These are phyloP conservation scores for Cheilosia variabilis DNA, from an alignment of 2,888 invertebrate genomes.

Conservation along the genomic window DNA sequence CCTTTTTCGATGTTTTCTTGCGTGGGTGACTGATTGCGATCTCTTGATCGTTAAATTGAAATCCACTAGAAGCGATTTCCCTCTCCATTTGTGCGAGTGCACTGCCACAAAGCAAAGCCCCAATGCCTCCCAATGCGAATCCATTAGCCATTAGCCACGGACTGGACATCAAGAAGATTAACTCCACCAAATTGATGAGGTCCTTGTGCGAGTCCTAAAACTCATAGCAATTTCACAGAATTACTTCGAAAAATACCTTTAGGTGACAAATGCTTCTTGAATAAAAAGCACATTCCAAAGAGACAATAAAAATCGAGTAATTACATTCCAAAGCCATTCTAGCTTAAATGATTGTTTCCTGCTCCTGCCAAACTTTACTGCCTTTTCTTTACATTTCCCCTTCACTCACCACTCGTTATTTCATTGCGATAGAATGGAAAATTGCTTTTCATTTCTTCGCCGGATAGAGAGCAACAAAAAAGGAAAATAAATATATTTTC, in stretches of 20 bases:
- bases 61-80: too few species aligned
- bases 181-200: constrained; percentile 45
- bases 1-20: too few species aligned
- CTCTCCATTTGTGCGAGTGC: too few species aligned
- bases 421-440: constrained; percentile 65
- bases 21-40: too few species aligned
- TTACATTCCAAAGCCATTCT: constrained; percentile 65
- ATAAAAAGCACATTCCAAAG: constrained; percentile 47
- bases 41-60: too few species aligned
- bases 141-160: background rate
- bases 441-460: constrained; percentile 55
- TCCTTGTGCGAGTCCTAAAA: constrained; percentile 15
- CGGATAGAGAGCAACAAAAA: background rate
- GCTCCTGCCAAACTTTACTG: constrained; percentile 25
- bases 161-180: constrained; percentile 34
- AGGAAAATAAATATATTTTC: constrained; percentile 2
- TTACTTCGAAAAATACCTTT: constrained; percentile 42
- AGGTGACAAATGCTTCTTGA: constrained; percentile 49
- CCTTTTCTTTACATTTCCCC: constrained; percentile 20
- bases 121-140: background rate
- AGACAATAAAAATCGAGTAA: constrained; percentile 68
- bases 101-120: too few species aligned
- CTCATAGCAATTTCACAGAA: constrained; percentile 31
- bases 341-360: constrained; percentile 57
- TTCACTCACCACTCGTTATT: constrained; percentile 51